These are phyloP conservation scores for Acronicta aceris DNA, from an alignment of 2,888 invertebrate genomes.

Conservation along the genomic window DNA sequence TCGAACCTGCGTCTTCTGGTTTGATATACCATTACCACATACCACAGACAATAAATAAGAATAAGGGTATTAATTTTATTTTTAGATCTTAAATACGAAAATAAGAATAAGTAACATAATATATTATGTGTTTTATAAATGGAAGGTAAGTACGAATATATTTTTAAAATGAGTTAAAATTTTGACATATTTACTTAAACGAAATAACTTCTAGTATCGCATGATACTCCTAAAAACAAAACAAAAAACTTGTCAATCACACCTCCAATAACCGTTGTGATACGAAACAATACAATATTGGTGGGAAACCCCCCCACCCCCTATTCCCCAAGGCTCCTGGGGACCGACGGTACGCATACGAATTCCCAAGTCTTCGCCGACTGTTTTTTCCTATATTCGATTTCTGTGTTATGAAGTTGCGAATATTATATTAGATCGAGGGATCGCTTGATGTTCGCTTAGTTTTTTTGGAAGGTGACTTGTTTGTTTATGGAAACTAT, in stretches of 20 bases:
- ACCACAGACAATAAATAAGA: no score
- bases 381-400: slow-evolving; percentile 55
- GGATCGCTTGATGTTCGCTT: slow-evolving; percentile 20
- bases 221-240: neutral
- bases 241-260: slow-evolving; percentile 34
- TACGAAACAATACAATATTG: slow-evolving; percentile 51
- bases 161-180: no score
- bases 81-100: no score
- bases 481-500: neutral
- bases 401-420: slow-evolving; percentile 46
- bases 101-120: no score
- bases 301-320: slow-evolving; percentile 13
- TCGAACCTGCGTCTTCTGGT: no score
- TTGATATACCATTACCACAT: no score
- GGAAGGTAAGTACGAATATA: no score
- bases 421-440: slow-evolving; percentile 50
- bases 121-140: no score
- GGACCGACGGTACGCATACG: slow-evolving; percentile 47
- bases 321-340: slow-evolving; percentile 45
- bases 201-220: no score
- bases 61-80: no score
- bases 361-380: slow-evolving; percentile 30
- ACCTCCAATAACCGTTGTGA: slow-evolving; percentile 33
- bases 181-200: no score
- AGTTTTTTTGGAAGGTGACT: slow-evolving; percentile 7